Evolutionary conservation across 2,888 invertebrate genomes (phyloP).

Genomic region (Epinotia brunnichana): DNA sequence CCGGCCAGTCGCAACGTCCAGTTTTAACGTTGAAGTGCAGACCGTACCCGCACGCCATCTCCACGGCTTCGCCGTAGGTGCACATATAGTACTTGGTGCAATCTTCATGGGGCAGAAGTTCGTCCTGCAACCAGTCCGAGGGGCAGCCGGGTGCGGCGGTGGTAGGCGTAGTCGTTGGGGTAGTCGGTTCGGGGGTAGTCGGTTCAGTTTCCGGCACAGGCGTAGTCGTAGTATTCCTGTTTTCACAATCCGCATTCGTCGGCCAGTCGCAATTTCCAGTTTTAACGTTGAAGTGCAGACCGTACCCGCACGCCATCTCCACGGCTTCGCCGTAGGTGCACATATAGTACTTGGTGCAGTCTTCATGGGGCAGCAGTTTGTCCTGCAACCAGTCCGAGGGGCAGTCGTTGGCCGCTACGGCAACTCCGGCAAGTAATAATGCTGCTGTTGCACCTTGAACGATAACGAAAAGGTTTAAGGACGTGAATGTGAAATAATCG

Average conservation of each 20-base stretch:
- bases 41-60: slow-evolving; percentile 81
- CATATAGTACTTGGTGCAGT: slow-evolving; percentile 86
- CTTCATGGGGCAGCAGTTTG: slow-evolving; percentile 81
- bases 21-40: slow-evolving; percentile 79
- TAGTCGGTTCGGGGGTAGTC: slow-evolving; percentile 32
- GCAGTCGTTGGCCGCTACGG: slow-evolving; percentile 57
- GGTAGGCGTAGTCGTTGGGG: not conserved
- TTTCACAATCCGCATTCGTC: slow-evolving; percentile 84
- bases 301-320: slow-evolving; percentile 82
- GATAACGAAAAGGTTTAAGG: no score
- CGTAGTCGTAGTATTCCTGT: slow-evolving; percentile 51
- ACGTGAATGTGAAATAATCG: no score
- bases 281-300: slow-evolving; percentile 83
- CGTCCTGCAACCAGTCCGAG: slow-evolving; percentile 64
- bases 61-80: slow-evolving; percentile 84
- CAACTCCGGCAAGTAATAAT: slow-evolving; percentile 51
- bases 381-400: slow-evolving; percentile 66
- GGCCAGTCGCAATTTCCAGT: slow-evolving; percentile 85
- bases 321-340: slow-evolving; percentile 86
- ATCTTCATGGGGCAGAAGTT: slow-evolving; percentile 81
- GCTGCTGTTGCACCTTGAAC: slow-evolving; percentile 31
- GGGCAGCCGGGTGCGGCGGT: no score
- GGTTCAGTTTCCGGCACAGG: slow-evolving; percentile 31
- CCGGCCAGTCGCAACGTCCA: no score
- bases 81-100: slow-evolving; percentile 87